Evolutionary conservation across 2,113 vertebrate genomes (phyloP).

Genomic region (Peromyscus polionotus): DNA sequence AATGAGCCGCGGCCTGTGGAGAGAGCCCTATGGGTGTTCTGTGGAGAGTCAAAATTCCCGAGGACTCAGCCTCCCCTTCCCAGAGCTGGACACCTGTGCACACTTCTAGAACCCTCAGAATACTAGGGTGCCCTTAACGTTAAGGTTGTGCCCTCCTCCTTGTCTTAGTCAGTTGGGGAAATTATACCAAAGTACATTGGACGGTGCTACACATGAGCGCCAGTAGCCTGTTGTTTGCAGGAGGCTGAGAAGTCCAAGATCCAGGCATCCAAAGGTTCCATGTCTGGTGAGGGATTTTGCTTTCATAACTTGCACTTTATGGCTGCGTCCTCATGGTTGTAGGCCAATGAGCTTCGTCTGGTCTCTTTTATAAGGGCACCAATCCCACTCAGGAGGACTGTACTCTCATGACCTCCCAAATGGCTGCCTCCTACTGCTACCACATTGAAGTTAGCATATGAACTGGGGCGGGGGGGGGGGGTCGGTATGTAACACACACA

Average conservation of each 20-base stretch:
- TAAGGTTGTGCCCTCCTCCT: not conserved
- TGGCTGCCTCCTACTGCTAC: not conserved
- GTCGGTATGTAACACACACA: too few species aligned
- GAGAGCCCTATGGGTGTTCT: not conserved
- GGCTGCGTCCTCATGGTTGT: too few species aligned
- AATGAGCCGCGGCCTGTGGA: accelerated
- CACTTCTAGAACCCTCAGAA: not conserved
- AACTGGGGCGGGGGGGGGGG: not conserved
- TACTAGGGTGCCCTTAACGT: not conserved
- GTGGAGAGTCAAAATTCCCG: not conserved
- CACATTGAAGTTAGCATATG: not conserved
- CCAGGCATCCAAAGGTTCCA: not conserved
- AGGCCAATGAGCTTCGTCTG: not conserved
- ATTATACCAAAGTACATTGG: not conserved
- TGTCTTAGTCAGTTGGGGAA: not conserved
- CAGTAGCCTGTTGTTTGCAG: not conserved
- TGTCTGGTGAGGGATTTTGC: not conserved
- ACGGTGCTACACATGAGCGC: not conserved
- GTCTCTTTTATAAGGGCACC: not conserved
- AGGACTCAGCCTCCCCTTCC: not conserved
- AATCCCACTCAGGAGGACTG: not conserved
- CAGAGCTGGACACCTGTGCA: not conserved
- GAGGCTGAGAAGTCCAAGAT: not conserved
- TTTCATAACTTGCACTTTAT: not conserved
- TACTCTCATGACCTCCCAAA: not conserved